Evolutionary conservation across 2,888 invertebrate species (phyloP), one percentile per base, ranked within the genome.

Genomic region (Cataglyphis rosenhaueri): DNA sequence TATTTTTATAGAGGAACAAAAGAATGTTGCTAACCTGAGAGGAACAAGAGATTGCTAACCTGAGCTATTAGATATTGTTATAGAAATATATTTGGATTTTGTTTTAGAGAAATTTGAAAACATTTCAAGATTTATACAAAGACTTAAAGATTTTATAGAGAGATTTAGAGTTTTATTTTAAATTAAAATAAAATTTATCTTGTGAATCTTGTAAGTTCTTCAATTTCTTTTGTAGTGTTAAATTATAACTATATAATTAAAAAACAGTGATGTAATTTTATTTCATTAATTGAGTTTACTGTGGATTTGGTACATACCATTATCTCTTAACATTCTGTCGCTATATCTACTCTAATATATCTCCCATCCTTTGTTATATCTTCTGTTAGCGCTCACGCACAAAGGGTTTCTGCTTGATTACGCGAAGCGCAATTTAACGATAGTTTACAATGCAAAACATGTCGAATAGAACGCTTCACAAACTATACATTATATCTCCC

Each of bases 401-500:
- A 44, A 70, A 59, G 44, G 4, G 25, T 38, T 78, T 70, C 70
- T 21, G 57, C 41, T 78, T 44, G 70, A 68, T 57, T 21, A 35
- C 32, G 57, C 76, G n/a, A 25, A 35, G 35, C n/a, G 12, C 55
- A 66, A 66, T n/a, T 52, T 41, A 57, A 76, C 38, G 38, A 15
- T 76, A 25, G 18, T 68, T 78, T 57, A n/a, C 12, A 25, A 12
- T 35, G 8, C n/a, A 18, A 75, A 74, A 62, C 15, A 35, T 57
- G 32, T 68, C 41, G 76, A 68, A 68, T 52, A 68, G 21, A 68
- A 66, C 0, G 29, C 38, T 57, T 78, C 70, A 68, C 15, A 59
- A 29, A 57, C 21, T 52, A n/a, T 18, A 48, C 3, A 6, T 59
- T 70, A 44, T 57, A 59, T 59, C 59, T 66, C 68, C 66, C 29